Percentiles rank a stretch among this genome's conserved stretches.
phyloP scores from a whole-genome alignment of 2,888 invertebrate genomes.

The Sarcophaga carnaria region DNA sequence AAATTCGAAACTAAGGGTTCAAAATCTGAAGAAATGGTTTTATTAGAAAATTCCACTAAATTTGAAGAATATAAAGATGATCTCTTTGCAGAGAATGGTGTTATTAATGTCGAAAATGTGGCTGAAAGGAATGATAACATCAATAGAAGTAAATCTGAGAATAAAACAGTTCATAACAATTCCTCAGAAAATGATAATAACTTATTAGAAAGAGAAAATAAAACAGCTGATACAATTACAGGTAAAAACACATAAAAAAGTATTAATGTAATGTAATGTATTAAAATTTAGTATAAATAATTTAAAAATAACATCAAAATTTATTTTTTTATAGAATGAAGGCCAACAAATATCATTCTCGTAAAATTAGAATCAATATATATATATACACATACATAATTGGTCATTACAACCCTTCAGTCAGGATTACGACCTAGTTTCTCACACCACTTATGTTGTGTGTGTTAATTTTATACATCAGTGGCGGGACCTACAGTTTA shows the following conservation, averaged over 20 bases:
- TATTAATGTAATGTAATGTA: too few relatives aligned
- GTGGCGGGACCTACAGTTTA: too few relatives aligned
- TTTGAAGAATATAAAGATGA: constrained; percentile 21
- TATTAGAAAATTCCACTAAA: constrained; percentile 25
- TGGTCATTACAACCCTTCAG: too few relatives aligned
- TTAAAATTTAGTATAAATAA: too few relatives aligned
- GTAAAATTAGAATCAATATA: too few relatives aligned
- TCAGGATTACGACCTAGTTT: too few relatives aligned
- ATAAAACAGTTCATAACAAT: constrained; percentile 29
- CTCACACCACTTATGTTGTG: too few relatives aligned
- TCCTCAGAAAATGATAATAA: constrained; percentile 23
- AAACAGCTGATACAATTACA: constrained; percentile 20
- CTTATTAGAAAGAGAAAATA: constrained; percentile 3
- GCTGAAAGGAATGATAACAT: constrained; percentile 8
- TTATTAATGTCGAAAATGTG: not conserved
- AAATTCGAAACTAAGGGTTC: constrained; percentile 16
- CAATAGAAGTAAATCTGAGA: not conserved
- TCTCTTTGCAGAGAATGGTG: not conserved
- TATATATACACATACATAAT: too few relatives aligned
- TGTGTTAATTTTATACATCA: too few relatives aligned
- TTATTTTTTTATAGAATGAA: too few relatives aligned
- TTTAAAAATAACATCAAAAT: too few relatives aligned
- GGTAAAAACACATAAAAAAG: constrained; percentile 26
- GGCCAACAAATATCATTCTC: too few relatives aligned
- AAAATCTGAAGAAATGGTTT: not conserved